A percentile compares a stretch with the other conserved stretches of the same genome.
These are phyloP conservation scores for Bovichtus variegatus DNA, from an alignment of 2,797 vertebrate genomes.

Conservation along the genomic window DNA sequence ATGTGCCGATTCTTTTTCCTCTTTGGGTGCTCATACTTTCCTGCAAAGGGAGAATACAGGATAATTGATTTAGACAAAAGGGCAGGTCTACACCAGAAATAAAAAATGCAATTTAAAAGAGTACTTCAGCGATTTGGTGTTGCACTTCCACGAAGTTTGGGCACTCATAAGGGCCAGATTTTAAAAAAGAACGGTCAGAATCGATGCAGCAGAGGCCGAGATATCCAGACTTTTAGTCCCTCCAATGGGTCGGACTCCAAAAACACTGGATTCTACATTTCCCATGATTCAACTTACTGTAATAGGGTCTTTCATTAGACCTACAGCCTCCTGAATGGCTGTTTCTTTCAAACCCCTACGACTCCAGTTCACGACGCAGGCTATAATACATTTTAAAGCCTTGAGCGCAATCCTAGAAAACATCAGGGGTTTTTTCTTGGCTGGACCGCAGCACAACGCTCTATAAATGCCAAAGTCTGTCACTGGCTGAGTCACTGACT, in stretches of 20 bases:
- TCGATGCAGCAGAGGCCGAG: not conserved
- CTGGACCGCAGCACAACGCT: too few relatives aligned
- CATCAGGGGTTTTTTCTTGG: too few relatives aligned
- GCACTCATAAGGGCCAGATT: not conserved
- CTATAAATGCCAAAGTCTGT: too few relatives aligned
- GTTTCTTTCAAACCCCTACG: not conserved
- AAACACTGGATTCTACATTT: not conserved
- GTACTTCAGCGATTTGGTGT: not conserved
- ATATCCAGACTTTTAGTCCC: not conserved
- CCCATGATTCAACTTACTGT: slow-evolving; percentile 7
- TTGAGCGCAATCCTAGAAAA: not conserved
- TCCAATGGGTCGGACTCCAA: not conserved
- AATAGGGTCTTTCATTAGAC: not conserved
- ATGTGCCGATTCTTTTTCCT: too few relatives aligned
- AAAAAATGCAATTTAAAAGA: not conserved
- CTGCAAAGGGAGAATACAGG: not conserved
- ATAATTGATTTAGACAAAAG: not conserved
- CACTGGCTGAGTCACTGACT: too few relatives aligned
- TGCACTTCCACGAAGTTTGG: not conserved
- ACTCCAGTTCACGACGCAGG: not conserved
- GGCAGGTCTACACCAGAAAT: not conserved
- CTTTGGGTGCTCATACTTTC: not conserved
- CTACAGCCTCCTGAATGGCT: not conserved
- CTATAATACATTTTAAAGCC: not conserved
- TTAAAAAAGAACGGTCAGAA: not conserved